phyloP scores from a whole-genome alignment of 2,888 invertebrate species.

The Danaus chrysippus region DNA sequence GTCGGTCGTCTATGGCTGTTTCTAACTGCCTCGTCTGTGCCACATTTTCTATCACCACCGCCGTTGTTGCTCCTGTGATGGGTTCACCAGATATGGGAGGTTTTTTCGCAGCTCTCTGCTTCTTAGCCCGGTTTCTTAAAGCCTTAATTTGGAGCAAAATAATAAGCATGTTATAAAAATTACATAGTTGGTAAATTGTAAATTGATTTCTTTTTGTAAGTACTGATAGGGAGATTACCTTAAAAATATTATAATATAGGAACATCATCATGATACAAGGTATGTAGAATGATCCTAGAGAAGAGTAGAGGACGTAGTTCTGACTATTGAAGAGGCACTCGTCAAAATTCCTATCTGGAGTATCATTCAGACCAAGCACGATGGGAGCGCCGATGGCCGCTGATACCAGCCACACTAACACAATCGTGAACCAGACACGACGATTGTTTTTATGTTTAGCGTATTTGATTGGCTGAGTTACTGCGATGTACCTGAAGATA shows the following conservation, averaged over 20 bases:
- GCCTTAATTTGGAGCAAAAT: constrained; percentile 79
- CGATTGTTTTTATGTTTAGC: constrained; percentile 98
- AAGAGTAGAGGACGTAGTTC: constrained; percentile 98
- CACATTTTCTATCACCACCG: constrained; percentile 93
- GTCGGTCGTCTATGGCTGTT: constrained; percentile 88
- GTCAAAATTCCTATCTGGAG: constrained; percentile 88
- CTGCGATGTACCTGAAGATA: constrained; percentile 94
- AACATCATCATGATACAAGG: constrained; percentile 99
- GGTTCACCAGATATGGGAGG: constrained; percentile 85
- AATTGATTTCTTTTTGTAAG: no score
- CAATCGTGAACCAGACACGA: constrained; percentile 96
- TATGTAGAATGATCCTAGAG: constrained; percentile 98
- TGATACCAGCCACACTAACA: constrained; percentile 94
- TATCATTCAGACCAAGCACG: constrained; percentile 96
- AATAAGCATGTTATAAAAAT: neutral
- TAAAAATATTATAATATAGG: constrained; percentile 98
- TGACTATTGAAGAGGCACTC: constrained; percentile 98
- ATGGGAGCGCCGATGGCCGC: constrained; percentile 97
- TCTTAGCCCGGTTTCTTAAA: constrained; percentile 89
- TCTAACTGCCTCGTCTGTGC: constrained; percentile 90
- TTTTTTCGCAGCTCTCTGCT: constrained; percentile 88
- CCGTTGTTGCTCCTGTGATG: constrained; percentile 84
- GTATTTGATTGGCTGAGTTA: constrained; percentile 99
- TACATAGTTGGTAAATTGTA: no score
- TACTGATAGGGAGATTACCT: constrained; percentile 79